These are phyloP conservation scores for Opisthocomus hoazin DNA, from an alignment of 2,113 vertebrate genomes.

Conservation along the genomic window DNA sequence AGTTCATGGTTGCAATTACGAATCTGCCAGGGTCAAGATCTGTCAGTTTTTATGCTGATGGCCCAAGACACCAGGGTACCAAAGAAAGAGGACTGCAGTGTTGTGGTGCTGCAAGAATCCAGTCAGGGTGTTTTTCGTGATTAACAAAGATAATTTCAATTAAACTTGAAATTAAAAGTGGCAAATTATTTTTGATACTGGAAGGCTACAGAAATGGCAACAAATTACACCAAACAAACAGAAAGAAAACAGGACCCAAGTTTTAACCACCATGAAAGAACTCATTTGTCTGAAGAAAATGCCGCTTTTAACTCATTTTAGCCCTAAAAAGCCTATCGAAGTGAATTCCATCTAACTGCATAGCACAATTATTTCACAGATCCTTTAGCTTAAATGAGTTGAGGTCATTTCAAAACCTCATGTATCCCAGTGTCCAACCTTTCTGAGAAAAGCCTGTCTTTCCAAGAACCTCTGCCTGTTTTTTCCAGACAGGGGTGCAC, in stretches of 20 bases:
- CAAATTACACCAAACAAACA: not conserved
- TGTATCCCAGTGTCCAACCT: not conserved
- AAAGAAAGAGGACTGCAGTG: not conserved
- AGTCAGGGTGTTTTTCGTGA: rapidly evolving
- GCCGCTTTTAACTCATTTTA: not conserved
- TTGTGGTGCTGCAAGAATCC: not conserved
- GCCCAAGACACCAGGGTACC: not conserved
- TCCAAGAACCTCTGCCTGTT: not conserved
- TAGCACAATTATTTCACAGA: not conserved
- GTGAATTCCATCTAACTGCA: not conserved
- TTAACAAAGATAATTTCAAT: not conserved
- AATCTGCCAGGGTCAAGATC: not conserved
- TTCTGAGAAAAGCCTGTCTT: not conserved
- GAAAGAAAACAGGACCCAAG: not conserved
- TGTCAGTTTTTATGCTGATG: not conserved
- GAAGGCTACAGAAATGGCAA: not conserved
- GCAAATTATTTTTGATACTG: not conserved
- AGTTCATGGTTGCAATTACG: not conserved
- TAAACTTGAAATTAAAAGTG: not conserved
- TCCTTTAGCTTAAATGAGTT: not conserved
- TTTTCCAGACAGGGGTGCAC: not conserved
- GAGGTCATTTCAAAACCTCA: not conserved
- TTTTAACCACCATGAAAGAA: not conserved
- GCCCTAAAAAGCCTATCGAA: not conserved
- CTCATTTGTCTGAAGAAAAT: not conserved